Conservation (phyloP, 2,888 invertebrate genomes). For the Chaitophorus viminalis region DNA sequence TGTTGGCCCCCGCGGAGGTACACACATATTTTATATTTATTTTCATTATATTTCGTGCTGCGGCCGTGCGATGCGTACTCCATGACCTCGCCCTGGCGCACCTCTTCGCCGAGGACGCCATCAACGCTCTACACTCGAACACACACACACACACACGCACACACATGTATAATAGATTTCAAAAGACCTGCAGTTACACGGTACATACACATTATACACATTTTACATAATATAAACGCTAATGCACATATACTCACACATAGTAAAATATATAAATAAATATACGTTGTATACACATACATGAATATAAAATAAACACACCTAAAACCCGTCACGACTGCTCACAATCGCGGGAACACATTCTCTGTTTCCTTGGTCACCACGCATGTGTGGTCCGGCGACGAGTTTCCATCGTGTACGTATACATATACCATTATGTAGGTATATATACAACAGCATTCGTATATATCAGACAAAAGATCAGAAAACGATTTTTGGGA, state of each 20-base stretch:
- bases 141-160: neutral
- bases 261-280: neutral
- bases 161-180: neutral
- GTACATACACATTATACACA: neutral
- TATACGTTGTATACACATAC: neutral
- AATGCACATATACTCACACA: neutral
- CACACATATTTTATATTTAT: conserved; percentile 26
- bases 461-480: conserved; percentile 16
- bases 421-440: neutral
- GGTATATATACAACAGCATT: neutral
- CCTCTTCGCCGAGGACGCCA: conserved; percentile 31
- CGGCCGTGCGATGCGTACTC: neutral
- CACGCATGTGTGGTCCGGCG: conserved; percentile 21
- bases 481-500: conserved; percentile 13
- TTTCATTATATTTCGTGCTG: conserved; percentile 3
- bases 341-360: conserved; percentile 24
- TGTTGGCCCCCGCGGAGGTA: conserved; percentile 43
- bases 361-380: neutral
- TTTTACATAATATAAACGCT: neutral
- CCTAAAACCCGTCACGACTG: conserved; percentile 49
- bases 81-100: conserved; percentile 52
- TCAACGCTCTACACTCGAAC: neutral
- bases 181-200: conserved; percentile 50
- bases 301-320: conserved; percentile 55
- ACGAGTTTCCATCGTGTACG: neutral